Conservation (phyloP, 2,113 vertebrate genomes). For the Naja naja region DNA sequence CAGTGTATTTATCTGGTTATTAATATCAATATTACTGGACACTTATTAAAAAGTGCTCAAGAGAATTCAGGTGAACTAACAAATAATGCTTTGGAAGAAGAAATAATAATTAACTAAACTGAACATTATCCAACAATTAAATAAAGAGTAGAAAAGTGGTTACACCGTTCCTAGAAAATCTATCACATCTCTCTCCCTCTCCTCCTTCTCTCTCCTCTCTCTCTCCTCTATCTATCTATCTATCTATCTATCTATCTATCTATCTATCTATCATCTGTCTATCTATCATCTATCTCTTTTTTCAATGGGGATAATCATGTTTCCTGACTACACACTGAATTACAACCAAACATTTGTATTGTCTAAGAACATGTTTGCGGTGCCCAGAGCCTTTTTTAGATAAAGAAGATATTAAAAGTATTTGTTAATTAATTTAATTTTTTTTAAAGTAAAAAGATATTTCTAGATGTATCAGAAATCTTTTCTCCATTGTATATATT, state of each 20-base stretch:
- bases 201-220: neutral
- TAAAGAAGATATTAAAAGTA: neutral
- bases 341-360: neutral
- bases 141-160: neutral
- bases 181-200: neutral
- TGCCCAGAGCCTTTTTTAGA: neutral
- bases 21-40: neutral
- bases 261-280: neutral
- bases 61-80: neutral
- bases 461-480: neutral
- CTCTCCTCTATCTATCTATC: neutral
- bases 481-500: neutral
- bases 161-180: neutral
- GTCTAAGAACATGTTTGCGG: neutral
- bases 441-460: neutral
- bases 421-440: neutral
- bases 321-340: neutral
- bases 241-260: neutral
- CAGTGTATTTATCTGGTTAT: neutral
- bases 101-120: constrained; percentile 12
- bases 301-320: neutral
- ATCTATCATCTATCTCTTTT: neutral
- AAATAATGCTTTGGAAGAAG: neutral
- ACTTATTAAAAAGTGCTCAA: neutral
- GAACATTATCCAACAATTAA: neutral